Conservation (phyloP, 2,797 vertebrate genomes). For the Sitta carolinensis region DNA sequence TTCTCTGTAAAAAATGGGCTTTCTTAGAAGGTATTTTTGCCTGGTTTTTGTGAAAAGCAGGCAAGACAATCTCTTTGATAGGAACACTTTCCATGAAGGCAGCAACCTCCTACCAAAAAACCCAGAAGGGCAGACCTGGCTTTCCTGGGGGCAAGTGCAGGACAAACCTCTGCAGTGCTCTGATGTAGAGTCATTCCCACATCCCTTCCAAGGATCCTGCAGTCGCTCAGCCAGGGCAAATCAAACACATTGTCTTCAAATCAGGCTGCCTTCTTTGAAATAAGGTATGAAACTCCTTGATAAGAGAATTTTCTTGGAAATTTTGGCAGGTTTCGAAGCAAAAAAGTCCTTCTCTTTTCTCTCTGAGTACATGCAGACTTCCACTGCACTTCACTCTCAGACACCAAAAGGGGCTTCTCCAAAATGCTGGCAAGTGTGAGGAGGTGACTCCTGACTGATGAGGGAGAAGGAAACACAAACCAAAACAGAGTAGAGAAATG, state of each 20-base stretch:
- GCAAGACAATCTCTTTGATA: neutral
- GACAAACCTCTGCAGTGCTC: neutral
- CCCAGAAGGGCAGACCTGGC: neutral
- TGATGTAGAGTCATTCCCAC: fast-evolving
- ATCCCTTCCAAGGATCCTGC: neutral
- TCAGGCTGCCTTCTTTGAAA: neutral
- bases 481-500: neutral
- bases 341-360: neutral
- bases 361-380: neutral
- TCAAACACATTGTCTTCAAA: fast-evolving
- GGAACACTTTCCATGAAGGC: neutral
- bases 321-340: neutral
- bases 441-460: neutral
- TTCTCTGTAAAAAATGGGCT: neutral
- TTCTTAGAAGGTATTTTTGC: neutral
- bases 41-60: neutral
- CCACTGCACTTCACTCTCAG: neutral
- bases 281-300: neutral
- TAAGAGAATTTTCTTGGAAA: neutral
- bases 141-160: neutral
- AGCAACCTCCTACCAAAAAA: neutral
- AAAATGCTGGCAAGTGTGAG: neutral
- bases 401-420: neutral
- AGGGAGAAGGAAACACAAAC: neutral
- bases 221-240: neutral